Evolutionary conservation across 2,113 vertebrate species (phyloP), one percentile per base, ranked within the genome.

Genomic region (Capreolus pygargus): DNA sequence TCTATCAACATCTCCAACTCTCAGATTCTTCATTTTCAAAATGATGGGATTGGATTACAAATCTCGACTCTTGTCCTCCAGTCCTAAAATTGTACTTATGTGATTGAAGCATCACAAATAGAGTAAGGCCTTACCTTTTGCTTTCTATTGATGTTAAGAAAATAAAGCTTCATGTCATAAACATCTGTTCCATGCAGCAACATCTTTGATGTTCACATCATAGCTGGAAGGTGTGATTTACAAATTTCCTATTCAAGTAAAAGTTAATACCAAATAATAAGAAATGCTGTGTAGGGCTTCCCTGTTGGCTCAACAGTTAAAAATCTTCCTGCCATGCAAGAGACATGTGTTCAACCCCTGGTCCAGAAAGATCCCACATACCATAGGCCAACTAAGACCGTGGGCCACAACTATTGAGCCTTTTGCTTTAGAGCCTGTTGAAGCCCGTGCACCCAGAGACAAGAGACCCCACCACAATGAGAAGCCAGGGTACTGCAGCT

Each of bases 121-220:
- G n/a, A 78, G 2, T 61, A 86, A 95, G 15, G 15, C 27, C 64
- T 98, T 96, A 96, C 60, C 36, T 91, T 97, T 97, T 87, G 57
- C 33, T 90, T 98, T 97, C 79, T 58, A 91, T 93, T 88, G 36
- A 54, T 64, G 43, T 89, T 93, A 54, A 86, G 45, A 97, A 91
- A 36, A 97, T 95, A 94, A 85, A 97, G 39, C 17, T 92, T 95
- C 67, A 89, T 93, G 96, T 96, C 25, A 83, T 78, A 91, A 95
- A 95, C 74, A 86, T 93, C 23, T 96, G 55, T 91, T 89, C 47
- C 21, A n/a, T 78, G 54, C 27, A 86, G 19, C 25, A 86, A 55
- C 30, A 83, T 88, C 36, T 92, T 82, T 87, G 76, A 96, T 54
- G 7, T 86, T 92, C 64, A 61, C 10, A 90, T 83, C 52, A 57